Evolutionary conservation across 2,113 vertebrate species (phyloP).

Genomic region (Campylomormyrus numenius): DNA sequence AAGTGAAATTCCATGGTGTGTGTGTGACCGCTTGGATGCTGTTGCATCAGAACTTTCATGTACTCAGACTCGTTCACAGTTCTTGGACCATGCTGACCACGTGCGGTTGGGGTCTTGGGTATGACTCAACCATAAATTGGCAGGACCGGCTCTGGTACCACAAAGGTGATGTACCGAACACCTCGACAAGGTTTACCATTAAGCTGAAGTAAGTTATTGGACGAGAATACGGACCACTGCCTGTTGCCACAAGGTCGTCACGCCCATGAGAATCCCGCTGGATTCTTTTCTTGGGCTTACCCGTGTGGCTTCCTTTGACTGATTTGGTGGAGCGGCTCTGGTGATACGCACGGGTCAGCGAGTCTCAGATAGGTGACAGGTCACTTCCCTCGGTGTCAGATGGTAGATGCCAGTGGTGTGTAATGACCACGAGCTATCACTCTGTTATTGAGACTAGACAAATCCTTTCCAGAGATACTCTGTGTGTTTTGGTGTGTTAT

Average conservation of each 20-base stretch:
- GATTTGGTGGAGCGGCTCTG: background rate
- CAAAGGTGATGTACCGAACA: background rate
- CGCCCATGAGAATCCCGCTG: background rate
- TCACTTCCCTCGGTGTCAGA: background rate
- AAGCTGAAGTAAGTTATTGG: background rate
- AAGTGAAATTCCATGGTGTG: background rate
- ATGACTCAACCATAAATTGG: background rate
- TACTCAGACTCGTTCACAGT: background rate
- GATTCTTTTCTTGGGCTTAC: background rate
- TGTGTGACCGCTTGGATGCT: background rate
- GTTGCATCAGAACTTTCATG: background rate
- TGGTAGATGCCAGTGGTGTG: background rate
- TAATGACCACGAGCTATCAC: background rate
- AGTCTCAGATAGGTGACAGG: background rate
- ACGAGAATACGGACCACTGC: background rate
- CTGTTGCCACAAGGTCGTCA: background rate
- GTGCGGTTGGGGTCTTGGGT: background rate
- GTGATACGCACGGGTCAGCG: background rate
- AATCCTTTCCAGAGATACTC: background rate
- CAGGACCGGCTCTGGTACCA: background rate
- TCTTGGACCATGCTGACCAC: background rate
- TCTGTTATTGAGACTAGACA: background rate
- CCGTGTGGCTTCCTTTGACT: background rate
- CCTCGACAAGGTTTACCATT: background rate
- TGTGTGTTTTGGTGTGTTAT: background rate